Conservation (phyloP, 2,797 vertebrate species). For the Ciconia nigra region DNA sequence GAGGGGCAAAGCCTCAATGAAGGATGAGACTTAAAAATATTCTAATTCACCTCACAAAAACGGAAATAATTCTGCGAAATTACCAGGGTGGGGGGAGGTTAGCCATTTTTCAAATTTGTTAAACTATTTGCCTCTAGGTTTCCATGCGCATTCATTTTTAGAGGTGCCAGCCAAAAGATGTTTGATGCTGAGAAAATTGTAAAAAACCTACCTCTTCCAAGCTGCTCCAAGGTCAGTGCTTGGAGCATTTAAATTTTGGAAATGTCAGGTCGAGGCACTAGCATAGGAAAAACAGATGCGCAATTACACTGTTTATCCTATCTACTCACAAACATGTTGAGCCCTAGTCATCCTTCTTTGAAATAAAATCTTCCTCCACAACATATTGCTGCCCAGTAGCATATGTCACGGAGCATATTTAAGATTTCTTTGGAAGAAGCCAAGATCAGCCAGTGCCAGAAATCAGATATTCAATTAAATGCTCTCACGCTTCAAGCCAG, state of each 20-base stretch:
- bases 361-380: conserved; percentile 1
- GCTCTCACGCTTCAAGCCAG: not conserved
- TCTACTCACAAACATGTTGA: not conserved
- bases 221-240: not conserved
- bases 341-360: not conserved
- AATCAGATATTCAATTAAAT: conserved; percentile 5
- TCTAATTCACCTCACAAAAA: not conserved
- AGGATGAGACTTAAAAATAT: not conserved
- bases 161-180: not conserved
- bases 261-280: not conserved
- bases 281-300: not conserved
- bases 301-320: not conserved
- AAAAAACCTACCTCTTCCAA: not conserved
- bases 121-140: not conserved
- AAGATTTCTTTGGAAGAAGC: not conserved
- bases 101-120: not conserved
- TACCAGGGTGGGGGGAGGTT: not conserved
- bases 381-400: conserved; percentile 6
- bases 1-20: not conserved
- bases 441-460: not conserved
- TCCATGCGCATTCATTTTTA: not conserved
- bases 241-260: not conserved
- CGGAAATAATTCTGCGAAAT: not conserved
- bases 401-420: not conserved
- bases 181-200: not conserved